Percentiles rank a stretch among this genome's conserved stretches.
These are phyloP conservation scores for Tychaedon coryphoeus DNA, from an alignment of 2,113 vertebrate genomes.

Conservation along the genomic window DNA sequence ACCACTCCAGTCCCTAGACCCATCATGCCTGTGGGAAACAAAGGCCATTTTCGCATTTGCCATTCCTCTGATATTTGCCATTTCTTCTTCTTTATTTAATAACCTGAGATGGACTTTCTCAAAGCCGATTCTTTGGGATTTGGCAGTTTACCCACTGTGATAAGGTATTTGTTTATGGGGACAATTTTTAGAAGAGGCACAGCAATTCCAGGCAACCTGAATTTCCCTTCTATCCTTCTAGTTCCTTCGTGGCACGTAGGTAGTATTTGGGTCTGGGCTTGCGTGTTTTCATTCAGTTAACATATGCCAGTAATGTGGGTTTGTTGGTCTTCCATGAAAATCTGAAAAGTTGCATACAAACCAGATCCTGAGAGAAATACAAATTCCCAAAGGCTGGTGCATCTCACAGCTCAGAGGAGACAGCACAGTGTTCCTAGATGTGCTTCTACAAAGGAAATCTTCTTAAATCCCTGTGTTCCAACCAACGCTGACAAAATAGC, in stretches of 20 bases:
- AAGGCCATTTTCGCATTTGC: not conserved
- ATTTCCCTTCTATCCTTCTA: slow-evolving; percentile 41
- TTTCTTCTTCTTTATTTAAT: not conserved
- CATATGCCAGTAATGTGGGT: not conserved
- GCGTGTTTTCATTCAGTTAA: slow-evolving; percentile 40
- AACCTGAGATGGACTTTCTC: not conserved
- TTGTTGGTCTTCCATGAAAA: slow-evolving; percentile 39
- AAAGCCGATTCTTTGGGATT: not conserved
- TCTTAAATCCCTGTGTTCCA: slow-evolving; percentile 67
- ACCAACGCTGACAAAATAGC: slow-evolving; percentile 55
- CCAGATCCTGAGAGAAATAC: not conserved
- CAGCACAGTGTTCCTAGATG: slow-evolving; percentile 4
- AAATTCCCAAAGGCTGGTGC: slow-evolving; percentile 45
- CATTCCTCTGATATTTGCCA: not conserved
- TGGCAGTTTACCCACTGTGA: not conserved
- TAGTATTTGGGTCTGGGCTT: slow-evolving; percentile 17
- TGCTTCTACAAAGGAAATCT: slow-evolving; percentile 68
- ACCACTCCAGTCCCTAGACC: not conserved
- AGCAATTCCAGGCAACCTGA: slow-evolving; percentile 26
- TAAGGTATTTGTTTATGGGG: not conserved
- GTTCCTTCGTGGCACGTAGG: not conserved
- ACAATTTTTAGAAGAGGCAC: slow-evolving; percentile 5
- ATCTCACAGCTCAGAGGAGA: slow-evolving; percentile 51
- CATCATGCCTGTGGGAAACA: not conserved
- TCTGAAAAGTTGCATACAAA: slow-evolving; percentile 22